phyloP scores from a whole-genome alignment of 2,888 invertebrate species.

The Lithophane ornitopus region DNA sequence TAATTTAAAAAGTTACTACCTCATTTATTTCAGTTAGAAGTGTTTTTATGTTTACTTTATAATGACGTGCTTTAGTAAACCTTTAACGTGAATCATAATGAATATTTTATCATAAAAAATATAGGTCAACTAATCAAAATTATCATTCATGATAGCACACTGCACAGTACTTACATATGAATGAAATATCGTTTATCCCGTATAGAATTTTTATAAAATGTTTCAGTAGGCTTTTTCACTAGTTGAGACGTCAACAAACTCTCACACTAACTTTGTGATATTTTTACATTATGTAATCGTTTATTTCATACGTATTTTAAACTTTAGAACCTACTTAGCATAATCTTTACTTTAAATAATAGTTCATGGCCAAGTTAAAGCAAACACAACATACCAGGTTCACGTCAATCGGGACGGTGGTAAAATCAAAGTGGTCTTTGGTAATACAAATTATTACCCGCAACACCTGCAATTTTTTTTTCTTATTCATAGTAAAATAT shows the following conservation, averaged over 20 bases:
- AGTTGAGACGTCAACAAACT: slow-evolving; percentile 8
- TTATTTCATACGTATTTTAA: neutral
- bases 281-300: neutral
- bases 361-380: neutral
- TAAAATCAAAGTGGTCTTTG: slow-evolving; percentile 11
- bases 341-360: neutral
- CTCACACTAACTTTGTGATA: neutral
- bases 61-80: slow-evolving; percentile 10
- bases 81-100: neutral
- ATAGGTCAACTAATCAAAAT: neutral
- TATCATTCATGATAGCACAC: neutral
- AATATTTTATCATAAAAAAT: slow-evolving; percentile 19
- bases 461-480: slow-evolving; percentile 17
- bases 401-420: neutral
- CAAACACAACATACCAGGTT: neutral
- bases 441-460: neutral
- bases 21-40: slow-evolving; percentile 22
- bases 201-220: neutral
- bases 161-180: neutral
- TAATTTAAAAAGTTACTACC: slow-evolving; percentile 22
- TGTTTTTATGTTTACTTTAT: slow-evolving; percentile 18
- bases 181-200: neutral
- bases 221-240: slow-evolving; percentile 1
- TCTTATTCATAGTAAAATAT: slow-evolving; percentile 23
- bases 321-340: neutral